Conservation (phyloP, 1,140 invertebrate genomes). For the Dinoponera quadriceps region DNA sequence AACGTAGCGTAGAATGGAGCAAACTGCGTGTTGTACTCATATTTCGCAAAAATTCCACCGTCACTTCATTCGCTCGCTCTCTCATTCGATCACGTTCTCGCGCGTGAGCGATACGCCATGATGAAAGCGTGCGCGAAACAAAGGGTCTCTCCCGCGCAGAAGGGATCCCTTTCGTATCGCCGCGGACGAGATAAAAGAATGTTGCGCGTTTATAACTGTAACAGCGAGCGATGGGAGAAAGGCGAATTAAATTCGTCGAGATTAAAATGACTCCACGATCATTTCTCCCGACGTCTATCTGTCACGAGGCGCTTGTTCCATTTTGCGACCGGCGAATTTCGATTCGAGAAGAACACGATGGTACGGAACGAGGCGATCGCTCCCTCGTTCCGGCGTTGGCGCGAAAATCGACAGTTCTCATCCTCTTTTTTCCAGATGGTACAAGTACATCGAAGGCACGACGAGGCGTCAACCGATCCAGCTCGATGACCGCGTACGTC, state of each 20-base stretch:
- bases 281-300: background rate
- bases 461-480: constrained; percentile 93
- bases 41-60: background rate
- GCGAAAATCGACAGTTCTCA: constrained; percentile 55
- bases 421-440: constrained; percentile 92
- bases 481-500: constrained; percentile 94
- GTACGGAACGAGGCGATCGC: constrained; percentile 18
- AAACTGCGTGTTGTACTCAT: constrained; percentile 5
- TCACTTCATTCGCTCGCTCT: background rate
- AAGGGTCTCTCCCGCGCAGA: background rate
- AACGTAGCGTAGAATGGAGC: constrained; percentile 47
- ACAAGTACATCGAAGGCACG: constrained; percentile 95
- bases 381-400: constrained; percentile 28
- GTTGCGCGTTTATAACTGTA: background rate
- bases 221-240: background rate
- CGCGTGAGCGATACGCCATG: background rate
- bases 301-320: constrained; percentile 25
- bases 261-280: background rate
- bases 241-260: background rate
- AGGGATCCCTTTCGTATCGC: background rate
- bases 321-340: constrained; percentile 36
- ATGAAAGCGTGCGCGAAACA: background rate
- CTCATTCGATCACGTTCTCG: background rate
- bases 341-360: background rate
- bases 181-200: background rate